phyloP scores from a whole-genome alignment of 2,113 vertebrate genomes.

The Nesoenas mayeri region DNA sequence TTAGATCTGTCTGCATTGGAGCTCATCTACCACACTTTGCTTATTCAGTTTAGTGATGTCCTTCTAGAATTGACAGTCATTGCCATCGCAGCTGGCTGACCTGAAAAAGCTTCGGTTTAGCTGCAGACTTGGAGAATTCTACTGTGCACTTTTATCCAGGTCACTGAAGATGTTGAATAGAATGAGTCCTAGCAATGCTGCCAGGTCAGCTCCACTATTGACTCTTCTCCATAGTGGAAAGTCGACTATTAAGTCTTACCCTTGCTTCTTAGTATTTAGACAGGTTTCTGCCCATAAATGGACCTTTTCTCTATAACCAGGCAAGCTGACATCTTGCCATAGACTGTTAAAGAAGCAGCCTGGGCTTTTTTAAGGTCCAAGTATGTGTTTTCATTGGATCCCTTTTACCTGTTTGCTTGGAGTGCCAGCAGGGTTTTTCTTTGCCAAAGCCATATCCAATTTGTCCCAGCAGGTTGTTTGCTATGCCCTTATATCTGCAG shows the following conservation, averaged over 20 bases:
- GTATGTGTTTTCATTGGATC: conserved; percentile 4
- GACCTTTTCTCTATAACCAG: neutral
- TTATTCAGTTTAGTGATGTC: neutral
- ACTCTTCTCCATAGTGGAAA: neutral
- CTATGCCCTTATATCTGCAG: neutral
- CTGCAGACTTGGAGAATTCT: neutral
- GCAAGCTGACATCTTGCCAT: neutral
- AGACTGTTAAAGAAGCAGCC: neutral
- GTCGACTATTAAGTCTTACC: neutral
- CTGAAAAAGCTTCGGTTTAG: neutral
- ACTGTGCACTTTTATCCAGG: neutral
- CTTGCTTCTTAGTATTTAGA: neutral
- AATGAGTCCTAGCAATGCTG: neutral
- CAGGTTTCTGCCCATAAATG: neutral
- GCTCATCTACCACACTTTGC: neutral
- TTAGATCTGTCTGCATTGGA: neutral
- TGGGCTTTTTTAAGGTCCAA: neutral
- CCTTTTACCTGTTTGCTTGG: neutral
- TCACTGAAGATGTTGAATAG: conserved; percentile 13
- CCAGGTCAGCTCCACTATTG: neutral
- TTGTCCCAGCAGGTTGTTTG: neutral
- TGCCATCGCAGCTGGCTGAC: neutral
- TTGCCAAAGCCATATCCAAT: neutral
- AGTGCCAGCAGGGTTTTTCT: neutral
- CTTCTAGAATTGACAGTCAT: neutral